These are phyloP conservation scores for Ctena decussata DNA, from an alignment of 2,888 invertebrate genomes.

Conservation along the genomic window DNA sequence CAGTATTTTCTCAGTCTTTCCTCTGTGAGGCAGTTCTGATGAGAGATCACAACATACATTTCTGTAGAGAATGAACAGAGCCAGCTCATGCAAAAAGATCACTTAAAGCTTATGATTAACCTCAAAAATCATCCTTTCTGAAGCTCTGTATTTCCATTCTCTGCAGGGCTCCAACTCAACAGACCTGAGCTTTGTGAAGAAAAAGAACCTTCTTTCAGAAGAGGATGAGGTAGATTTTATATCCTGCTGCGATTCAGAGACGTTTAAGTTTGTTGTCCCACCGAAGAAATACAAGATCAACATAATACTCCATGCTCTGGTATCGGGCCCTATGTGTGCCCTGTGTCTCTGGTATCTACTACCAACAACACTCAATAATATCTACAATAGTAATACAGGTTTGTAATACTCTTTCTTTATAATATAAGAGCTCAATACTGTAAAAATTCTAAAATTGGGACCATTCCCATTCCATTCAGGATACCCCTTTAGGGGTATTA, in stretches of 20 bases:
- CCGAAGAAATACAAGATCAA: conserved; percentile 82
- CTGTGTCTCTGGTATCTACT: conserved; percentile 80
- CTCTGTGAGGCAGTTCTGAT: no score
- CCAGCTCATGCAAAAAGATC: no score
- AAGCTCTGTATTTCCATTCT: conserved; percentile 24
- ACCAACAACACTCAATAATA: conserved; percentile 78
- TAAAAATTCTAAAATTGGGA: no score
- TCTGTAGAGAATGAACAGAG: no score
- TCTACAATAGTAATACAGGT: conserved; percentile 78
- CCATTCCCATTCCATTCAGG: no score
- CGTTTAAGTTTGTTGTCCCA: conserved; percentile 82
- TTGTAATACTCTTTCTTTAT: no score
- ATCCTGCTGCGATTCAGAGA: conserved; percentile 83
- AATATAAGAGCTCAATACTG: no score
- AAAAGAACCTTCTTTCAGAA: conserved; percentile 79
- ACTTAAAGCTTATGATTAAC: no score
- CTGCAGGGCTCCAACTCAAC: conserved; percentile 33
- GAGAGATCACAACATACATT: no score
- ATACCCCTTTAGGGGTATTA: no score
- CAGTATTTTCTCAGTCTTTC: no score
- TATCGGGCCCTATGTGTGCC: conserved; percentile 80
- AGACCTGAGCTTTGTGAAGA: conserved; percentile 66
- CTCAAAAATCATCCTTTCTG: no score
- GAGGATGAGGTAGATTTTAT: conserved; percentile 85
- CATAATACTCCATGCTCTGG: conserved; percentile 80